Evolutionary conservation across 2,888 invertebrate genomes (phyloP), one percentile per base, ranked within the genome.

Genomic region (Sinohyriopsis cumingii): DNA sequence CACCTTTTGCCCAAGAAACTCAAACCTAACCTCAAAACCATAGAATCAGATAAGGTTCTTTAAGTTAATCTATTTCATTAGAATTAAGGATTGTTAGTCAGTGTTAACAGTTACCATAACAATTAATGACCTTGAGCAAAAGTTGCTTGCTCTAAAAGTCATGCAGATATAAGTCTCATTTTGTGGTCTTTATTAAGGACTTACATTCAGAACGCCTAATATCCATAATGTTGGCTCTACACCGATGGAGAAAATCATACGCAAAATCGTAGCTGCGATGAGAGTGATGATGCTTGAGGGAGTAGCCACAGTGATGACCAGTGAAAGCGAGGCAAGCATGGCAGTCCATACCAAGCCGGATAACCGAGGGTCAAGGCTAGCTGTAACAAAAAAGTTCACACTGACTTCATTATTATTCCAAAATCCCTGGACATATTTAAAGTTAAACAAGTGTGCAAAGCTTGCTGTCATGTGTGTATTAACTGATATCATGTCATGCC

Each of bases 161-260:
- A 57, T 57, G 6, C 5, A n/a, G 5, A 57, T 20, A 18, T 0
- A 22, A 15, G 9, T 15, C 9, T 0, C 0, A 18, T 22, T 57
- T 2, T 24, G 5, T 18, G 9, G 22, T 22, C 18, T 59, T 28
- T 19, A 60, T 24, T 61, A 18, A 28, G 7, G 56, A 87, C 91
- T 91, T 89, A 97, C 96, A 83, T 97, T 97, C 67, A 95, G 92
- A 82, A 95, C 93, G 67, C 97, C 98, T 68, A 98, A 92, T 61
- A 96, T 91, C 92, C 94, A 94, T 15, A 98, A 92, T 3, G 97
- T 96, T 56, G 96, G 95, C 89, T 96, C 95, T n/a, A 97, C 95
- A 28, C 98, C 98, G 72, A 95, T 92, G 61, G 96, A 94, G 91
- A 95, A 96, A 90, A 98, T 96, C 88, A 96, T 93, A 78, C 96